A percentile compares a stretch with the other conserved stretches of the same genome.
Conservation (phyloP, 2,797 vertebrate species). For the Philypnodon macrostomus region DNA sequence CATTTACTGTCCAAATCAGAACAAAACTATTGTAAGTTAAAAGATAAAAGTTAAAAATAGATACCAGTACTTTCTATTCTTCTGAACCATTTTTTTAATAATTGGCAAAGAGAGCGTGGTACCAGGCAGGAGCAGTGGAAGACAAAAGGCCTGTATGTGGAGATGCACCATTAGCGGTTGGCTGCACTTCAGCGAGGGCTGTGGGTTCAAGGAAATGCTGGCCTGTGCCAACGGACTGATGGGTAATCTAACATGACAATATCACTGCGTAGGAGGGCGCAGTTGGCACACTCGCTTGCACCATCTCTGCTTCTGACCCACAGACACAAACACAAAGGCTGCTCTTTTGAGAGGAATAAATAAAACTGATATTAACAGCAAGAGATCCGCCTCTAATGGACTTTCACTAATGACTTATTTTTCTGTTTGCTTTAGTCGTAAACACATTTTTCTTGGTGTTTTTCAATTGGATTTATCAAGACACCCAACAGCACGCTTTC, state of each 20-base stretch:
- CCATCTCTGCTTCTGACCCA: constrained; percentile 48
- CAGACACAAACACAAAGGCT: constrained; percentile 49
- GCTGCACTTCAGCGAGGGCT: constrained; percentile 67
- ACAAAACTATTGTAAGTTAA: too few relatives aligned
- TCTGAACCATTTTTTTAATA: constrained; percentile 34
- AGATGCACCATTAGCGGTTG: constrained; percentile 68
- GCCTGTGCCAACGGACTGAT: constrained; percentile 72
- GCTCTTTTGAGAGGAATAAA: constrained; percentile 36
- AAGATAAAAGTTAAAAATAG: background rate
- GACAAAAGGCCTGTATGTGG: constrained; percentile 42
- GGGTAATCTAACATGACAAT: constrained; percentile 81
- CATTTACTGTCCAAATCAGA: too few relatives aligned
- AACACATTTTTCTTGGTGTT: background rate
- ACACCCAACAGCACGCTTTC: too few relatives aligned
- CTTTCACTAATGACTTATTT: too few relatives aligned
- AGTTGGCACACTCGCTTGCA: constrained; percentile 63
- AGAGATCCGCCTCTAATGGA: constrained; percentile 23
- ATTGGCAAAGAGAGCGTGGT: constrained; percentile 28
- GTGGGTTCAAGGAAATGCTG: constrained; percentile 64
- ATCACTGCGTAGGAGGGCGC: constrained; percentile 69
- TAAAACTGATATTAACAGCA: constrained; percentile 11
- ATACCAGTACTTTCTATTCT: constrained; percentile 1
- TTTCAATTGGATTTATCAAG: background rate
- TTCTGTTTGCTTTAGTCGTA: too few relatives aligned
- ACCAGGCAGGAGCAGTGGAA: constrained; percentile 20